Evolutionary conservation across 2,797 vertebrate genomes (phyloP).

Genomic region (Dallia pectoralis): DNA sequence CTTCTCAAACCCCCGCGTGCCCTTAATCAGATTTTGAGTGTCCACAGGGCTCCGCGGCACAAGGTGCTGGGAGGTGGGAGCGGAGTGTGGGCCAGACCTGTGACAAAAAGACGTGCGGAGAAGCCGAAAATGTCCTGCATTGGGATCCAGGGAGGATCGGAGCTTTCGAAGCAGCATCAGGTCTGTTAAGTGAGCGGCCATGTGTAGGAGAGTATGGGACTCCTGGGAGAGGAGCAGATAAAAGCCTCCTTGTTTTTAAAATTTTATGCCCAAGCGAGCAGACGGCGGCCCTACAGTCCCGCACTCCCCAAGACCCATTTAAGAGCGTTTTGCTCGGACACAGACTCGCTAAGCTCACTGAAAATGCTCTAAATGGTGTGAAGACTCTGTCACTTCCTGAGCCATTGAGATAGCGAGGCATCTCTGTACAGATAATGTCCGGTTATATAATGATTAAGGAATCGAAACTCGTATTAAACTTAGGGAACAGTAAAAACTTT

Average conservation of each 20-base stretch:
- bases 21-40: conserved; percentile 1
- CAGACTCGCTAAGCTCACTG: neutral
- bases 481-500: neutral
- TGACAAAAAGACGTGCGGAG: neutral
- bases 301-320: neutral
- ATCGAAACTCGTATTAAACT: neutral
- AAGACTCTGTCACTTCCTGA: neutral
- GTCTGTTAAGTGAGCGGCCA: conserved; percentile 55
- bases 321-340: conserved; percentile 1
- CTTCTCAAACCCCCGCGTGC: neutral
- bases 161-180: conserved; percentile 48
- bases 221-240: conserved; percentile 59
- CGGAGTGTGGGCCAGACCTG: neutral
- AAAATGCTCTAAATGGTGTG: neutral
- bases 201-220: conserved; percentile 52
- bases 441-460: neutral
- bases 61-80: neutral
- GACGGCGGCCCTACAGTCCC: conserved; percentile 33
- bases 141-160: conserved; percentile 31
- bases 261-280: conserved; percentile 66
- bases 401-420: neutral
- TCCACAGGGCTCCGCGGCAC: neutral
- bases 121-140: conserved; percentile 16
- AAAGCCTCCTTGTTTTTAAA: conserved; percentile 64
- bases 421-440: neutral